Base-by-base conservation (phyloP, 2,888 invertebrate genomes). In the Chloromyia formosa region DNA sequence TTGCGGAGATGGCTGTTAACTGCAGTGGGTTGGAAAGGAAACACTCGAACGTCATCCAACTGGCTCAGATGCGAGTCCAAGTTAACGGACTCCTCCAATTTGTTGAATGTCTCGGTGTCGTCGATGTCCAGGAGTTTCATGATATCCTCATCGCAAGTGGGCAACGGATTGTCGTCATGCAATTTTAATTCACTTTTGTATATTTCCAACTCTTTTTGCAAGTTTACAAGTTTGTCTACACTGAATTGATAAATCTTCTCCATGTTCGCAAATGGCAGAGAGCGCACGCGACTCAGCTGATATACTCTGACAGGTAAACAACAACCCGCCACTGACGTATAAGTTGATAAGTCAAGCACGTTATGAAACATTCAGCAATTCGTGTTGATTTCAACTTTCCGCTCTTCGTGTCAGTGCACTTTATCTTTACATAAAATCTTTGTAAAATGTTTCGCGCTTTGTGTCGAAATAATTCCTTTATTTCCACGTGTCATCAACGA, bases 211-310 rank as follows among this genome's bases (percentile, higher is more conserved):
- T 83, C 80, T 5, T 80, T 54, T 10, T 66, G 75, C 1, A 85
- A 77, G 60, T 77, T 78, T 20, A 83, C 77, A 1, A 81, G 76
- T 0, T 79, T 76, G 0, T 75, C 75, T 62, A 79, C 78, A 5
- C 76, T 45, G 22, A 80, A 77, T 1, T 80, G 77, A 10, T 81
- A 77, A 18, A 82, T 79, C 74, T 77, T 77, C 4, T 84, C 83
- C 85, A 84, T 85, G 7, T 12, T 49, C 42, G 42, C 14, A n/a
- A 16, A 40, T 40, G 1, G 1, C 40, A 64, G 16, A 49, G 10
- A n/a, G 4, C 49, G 49, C 49, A 10, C 49, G 49, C 12, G 16
- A 49, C 49, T n/a, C n/a, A n/a, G 16, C 49, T 7, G 27, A 35
- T 7, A 35, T 7, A 35, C 27, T 4, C 27, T 35, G 27, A 49